phyloP scores from a whole-genome alignment of 2,113 vertebrate species.

The Barnardius zonarius region DNA sequence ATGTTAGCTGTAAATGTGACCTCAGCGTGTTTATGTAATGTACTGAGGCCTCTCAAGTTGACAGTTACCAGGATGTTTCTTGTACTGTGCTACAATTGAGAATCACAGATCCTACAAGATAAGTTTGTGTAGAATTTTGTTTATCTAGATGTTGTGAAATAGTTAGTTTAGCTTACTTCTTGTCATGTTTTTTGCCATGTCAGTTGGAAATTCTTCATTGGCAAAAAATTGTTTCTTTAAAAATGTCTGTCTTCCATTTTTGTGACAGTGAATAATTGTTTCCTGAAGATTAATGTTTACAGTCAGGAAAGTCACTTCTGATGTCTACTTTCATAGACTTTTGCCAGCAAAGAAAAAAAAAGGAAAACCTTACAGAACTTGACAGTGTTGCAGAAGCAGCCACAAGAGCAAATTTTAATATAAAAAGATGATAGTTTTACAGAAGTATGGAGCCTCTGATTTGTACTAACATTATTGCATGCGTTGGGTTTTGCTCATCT shows the following conservation, averaged over 20 bases:
- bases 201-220: neutral
- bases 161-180: neutral
- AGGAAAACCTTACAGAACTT: neutral
- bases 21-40: neutral
- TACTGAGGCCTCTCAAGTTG: neutral
- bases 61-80: neutral
- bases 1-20: neutral
- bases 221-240: neutral
- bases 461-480: neutral
- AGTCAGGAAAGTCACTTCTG: neutral
- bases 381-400: neutral
- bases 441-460: neutral
- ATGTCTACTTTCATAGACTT: constrained; percentile 3
- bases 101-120: neutral
- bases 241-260: neutral
- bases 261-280: neutral
- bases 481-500: neutral
- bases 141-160: neutral
- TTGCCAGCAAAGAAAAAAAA: neutral
- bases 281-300: neutral
- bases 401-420: neutral
- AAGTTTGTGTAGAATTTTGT: neutral
- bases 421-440: neutral
- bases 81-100: neutral
- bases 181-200: neutral